A percentile compares a stretch with the other conserved stretches of the same genome.
These are phyloP conservation scores for Thomomys bottae DNA, from an alignment of 2,113 vertebrate genomes.

Conservation along the genomic window DNA sequence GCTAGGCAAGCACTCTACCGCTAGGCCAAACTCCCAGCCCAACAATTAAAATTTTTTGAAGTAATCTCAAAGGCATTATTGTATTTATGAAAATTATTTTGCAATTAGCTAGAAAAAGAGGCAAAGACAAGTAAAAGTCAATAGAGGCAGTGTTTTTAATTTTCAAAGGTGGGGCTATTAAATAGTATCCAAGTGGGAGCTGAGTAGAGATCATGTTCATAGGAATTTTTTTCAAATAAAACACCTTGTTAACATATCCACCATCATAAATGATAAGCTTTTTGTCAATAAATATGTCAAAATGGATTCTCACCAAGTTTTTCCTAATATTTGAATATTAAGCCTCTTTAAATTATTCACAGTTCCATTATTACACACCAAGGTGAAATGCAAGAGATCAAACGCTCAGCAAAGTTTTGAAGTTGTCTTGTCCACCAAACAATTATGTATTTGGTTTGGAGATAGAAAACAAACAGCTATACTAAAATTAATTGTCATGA, in stretches of 20 bases:
- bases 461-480: too few relatives aligned
- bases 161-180: conserved; percentile 14
- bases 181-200: conserved; percentile 4
- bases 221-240: conserved; percentile 44
- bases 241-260: conserved; percentile 6
- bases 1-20: too few relatives aligned
- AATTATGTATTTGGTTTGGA: not conserved
- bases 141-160: conserved; percentile 25
- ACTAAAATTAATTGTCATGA: conserved; percentile 14
- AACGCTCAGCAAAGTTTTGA: not conserved
- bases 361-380: not conserved
- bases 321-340: not conserved
- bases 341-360: not conserved
- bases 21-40: too few relatives aligned
- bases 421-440: not conserved
- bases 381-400: not conserved
- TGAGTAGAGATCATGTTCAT: not conserved
- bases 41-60: conserved; percentile 80
- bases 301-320: not conserved
- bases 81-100: conserved; percentile 58
- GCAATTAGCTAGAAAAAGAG: not conserved
- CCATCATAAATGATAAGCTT: not conserved
- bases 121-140: conserved; percentile 32
- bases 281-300: not conserved
- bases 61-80: conserved; percentile 60